phyloP scores from a whole-genome alignment of 1,140 invertebrate genomes.

The Drosophila obscura region DNA sequence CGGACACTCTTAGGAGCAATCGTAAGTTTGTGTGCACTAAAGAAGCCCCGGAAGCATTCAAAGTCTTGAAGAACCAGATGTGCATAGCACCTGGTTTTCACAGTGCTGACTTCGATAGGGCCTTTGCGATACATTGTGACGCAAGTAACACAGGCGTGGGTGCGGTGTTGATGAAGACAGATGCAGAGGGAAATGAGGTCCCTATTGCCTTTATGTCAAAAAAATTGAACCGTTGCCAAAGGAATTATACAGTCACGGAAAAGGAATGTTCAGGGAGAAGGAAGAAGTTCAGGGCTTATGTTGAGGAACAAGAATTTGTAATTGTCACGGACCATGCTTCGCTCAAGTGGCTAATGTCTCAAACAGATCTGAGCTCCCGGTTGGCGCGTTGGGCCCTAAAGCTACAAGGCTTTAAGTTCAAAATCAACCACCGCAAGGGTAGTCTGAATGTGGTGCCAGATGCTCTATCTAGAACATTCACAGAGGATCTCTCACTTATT shows the following conservation, averaged over 20 bases:
- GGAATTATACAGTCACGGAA: constrained; percentile 18
- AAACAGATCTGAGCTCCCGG: too few relatives aligned
- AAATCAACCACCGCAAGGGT: too few relatives aligned
- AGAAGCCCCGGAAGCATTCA: neutral
- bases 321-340: constrained; percentile 13
- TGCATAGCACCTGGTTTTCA: neutral
- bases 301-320: constrained; percentile 8
- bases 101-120: neutral
- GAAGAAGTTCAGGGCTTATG: constrained; percentile 22
- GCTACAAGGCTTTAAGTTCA: too few relatives aligned
- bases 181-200: constrained; percentile 6
- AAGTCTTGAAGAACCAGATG: neutral
- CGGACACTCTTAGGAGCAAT: constrained; percentile 3
- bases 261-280: constrained; percentile 20
- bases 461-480: too few relatives aligned
- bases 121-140: constrained; percentile 11
- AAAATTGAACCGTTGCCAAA: constrained; percentile 16
- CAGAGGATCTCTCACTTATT: too few relatives aligned
- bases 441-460: too few relatives aligned
- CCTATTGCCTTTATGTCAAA: constrained; percentile 5
- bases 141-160: constrained; percentile 20
- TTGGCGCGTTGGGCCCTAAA: too few relatives aligned
- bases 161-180: constrained; percentile 1
- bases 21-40: neutral
- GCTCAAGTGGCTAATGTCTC: too few relatives aligned